Evolutionary conservation across 1,140 invertebrate species (phyloP).

Genomic region (Magallana angulata): DNA sequence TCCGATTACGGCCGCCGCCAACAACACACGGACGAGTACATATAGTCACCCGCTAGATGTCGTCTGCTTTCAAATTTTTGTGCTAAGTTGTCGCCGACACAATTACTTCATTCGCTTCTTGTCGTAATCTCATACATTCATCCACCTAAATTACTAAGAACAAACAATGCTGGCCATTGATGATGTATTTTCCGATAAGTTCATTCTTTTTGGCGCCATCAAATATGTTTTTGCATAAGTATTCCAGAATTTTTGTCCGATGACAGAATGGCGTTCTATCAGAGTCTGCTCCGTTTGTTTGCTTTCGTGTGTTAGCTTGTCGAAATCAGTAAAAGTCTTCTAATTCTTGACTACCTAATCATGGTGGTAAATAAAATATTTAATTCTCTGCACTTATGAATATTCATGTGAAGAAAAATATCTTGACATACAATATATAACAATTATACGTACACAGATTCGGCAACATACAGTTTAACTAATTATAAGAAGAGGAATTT

Average conservation of each 20-base stretch:
- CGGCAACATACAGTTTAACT: no score
- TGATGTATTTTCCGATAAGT: not conserved
- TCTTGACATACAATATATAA: no score
- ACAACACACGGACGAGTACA: not conserved
- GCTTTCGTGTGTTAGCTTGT: conserved; percentile 7
- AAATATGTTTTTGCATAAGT: conserved; percentile 6
- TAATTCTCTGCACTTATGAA: no score
- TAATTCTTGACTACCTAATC: conserved; percentile 1
- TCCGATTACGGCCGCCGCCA: conserved; percentile 25
- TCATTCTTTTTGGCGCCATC: conserved; percentile 18
- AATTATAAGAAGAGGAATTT: no score
- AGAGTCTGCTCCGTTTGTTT: not conserved
- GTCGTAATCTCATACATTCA: not conserved
- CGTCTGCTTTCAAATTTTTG: not conserved
- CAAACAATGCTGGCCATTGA: not conserved
- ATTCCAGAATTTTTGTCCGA: not conserved
- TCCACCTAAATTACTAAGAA: conserved; percentile 5
- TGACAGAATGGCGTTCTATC: not conserved
- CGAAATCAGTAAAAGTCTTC: not conserved
- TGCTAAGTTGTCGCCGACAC: not conserved
- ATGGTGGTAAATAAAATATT: not conserved
- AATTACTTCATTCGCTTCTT: not conserved
- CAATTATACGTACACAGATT: no score
- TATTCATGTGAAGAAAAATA: no score
- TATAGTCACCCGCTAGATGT: not conserved